Evolutionary conservation across 2,113 vertebrate genomes (phyloP), one percentile per base, ranked within the genome.

Genomic region (Echinops telfairi): DNA sequence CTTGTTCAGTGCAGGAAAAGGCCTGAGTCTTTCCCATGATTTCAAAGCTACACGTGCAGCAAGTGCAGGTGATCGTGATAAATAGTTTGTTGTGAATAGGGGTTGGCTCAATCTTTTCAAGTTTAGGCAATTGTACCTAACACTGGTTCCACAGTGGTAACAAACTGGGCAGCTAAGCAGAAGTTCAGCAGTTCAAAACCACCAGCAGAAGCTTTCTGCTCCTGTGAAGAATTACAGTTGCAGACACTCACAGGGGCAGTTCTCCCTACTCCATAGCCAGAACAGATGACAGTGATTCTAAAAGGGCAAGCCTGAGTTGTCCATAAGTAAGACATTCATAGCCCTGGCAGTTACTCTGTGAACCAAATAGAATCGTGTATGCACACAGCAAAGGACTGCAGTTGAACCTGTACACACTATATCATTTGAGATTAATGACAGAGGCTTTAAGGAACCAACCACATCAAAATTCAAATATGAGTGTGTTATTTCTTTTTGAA

Each of bases 351-450:
- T 27, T 64, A 53, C 47, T 25, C 20, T 27, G 62, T 68, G 62
- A 82, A 81, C 76, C 27, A 90, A n/a, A 80, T 22, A 82, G 2
- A 1, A 43, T 75, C 16, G 81, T 3, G 9, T 43, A 86, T 77
- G 19, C 57, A 88, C 57, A 62, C 3, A n/a, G 31, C 38, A 84
- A 73, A 2, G 1, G 15, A 79, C 66, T 4, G 12, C 33, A 82
- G 15, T 86, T 75, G 40, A 97, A 88, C 90, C 15, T 57, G 38
- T n/a, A 71, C 16, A 33, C n/a, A 33, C 19, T 60, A 86, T 33
- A 47, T 87, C 17, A 86, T 40, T 58, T 90, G 16, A 68, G 25
- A 60, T 62, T 70, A 36, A 53, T 82, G 36, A 86, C 47, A 19
- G n/a, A 4, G 76, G 25, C 31, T 76, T 86, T 82, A 92, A 81